phyloP scores from a whole-genome alignment of 2,888 invertebrate species.

The Chaetogeoica ovagalla region DNA sequence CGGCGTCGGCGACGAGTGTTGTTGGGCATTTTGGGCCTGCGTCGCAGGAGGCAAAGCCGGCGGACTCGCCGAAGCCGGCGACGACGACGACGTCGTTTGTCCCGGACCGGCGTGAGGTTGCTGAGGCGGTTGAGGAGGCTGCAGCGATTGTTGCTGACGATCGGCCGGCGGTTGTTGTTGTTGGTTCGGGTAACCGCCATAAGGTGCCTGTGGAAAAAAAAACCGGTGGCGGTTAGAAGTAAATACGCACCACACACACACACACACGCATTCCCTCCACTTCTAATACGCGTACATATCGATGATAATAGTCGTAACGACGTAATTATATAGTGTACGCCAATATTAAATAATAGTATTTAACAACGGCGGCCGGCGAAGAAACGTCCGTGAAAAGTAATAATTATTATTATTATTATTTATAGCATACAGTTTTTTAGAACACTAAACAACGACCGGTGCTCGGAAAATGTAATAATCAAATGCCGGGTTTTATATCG shows the following conservation, averaged over 20 bases:
- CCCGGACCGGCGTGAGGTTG: conserved; percentile 59
- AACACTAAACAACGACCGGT: neutral
- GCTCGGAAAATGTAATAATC: too few relatives aligned
- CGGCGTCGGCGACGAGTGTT: conserved; percentile 46
- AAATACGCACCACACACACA: neutral
- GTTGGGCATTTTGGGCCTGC: conserved; percentile 42
- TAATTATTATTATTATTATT: too few relatives aligned
- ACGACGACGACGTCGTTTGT: conserved; percentile 48
- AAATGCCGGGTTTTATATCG: conserved; percentile 63
- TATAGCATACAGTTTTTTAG: too few relatives aligned
- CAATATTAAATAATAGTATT: too few relatives aligned
- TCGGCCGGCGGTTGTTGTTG: conserved; percentile 42
- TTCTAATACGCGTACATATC: neutral
- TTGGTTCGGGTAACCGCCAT: conserved; percentile 56
- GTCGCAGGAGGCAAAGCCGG: conserved; percentile 50
- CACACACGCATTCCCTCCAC: neutral
- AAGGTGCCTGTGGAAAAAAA: conserved; percentile 32
- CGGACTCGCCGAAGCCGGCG: conserved; percentile 54
- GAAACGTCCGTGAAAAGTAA: too few relatives aligned
- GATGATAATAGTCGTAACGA: neutral
- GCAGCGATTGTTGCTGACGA: conserved; percentile 60
- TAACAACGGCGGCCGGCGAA: too few relatives aligned
- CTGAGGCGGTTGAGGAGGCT: conserved; percentile 61
- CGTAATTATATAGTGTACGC: neutral
- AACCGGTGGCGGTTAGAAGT: neutral